Percentiles rank a stretch among this genome's conserved stretches.
These are phyloP conservation scores for Rhinatrema bivittatum DNA, from an alignment of 2,797 vertebrate genomes.

Conservation along the genomic window DNA sequence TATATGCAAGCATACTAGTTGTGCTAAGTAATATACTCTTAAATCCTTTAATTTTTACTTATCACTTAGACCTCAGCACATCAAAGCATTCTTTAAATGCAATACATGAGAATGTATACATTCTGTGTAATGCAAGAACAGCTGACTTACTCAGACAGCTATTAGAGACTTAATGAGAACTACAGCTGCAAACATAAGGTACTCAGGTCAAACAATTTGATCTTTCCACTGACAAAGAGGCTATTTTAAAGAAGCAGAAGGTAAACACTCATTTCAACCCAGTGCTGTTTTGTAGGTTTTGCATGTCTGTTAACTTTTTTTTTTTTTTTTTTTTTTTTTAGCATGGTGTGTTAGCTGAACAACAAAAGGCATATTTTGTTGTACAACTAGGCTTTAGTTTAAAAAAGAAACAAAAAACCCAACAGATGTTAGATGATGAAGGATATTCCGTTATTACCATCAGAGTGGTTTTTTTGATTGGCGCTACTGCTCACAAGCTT, in stretches of 20 bases:
- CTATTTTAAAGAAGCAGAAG: neutral
- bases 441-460: too few relatives aligned
- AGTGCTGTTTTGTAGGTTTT: neutral
- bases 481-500: too few relatives aligned
- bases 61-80: too few relatives aligned
- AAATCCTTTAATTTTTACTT: too few relatives aligned
- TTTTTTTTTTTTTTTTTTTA: too few relatives aligned
- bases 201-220: neutral
- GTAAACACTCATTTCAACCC: neutral
- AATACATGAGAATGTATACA: too few relatives aligned
- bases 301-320: neutral
- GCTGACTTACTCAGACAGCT: neutral
- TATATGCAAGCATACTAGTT: too few relatives aligned
- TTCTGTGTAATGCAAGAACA: too few relatives aligned
- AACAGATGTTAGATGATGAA: conserved; percentile 38
- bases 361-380: neutral
- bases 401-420: conserved; percentile 23
- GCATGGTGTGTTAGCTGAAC: neutral
- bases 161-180: neutral
- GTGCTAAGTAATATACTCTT: too few relatives aligned
- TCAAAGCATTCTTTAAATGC: too few relatives aligned
- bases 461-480: too few relatives aligned
- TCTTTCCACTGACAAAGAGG: neutral
- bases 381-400: neutral
- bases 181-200: neutral